Evolutionary conservation across 2,797 vertebrate genomes (phyloP).

Genomic region (Heliangelus exortis): DNA sequence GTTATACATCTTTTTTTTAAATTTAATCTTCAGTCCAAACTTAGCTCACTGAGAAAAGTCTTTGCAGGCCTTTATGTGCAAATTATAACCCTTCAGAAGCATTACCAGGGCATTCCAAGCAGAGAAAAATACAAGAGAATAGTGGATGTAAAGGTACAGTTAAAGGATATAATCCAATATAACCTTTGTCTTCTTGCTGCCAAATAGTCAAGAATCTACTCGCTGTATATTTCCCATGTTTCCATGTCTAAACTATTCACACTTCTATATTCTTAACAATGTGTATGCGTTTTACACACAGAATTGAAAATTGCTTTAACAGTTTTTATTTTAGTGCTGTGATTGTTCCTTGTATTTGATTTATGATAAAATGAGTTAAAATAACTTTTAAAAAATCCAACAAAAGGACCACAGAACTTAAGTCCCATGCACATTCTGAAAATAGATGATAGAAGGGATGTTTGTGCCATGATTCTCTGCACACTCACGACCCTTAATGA

Average conservation of each 20-base stretch:
- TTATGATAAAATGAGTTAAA: background rate
- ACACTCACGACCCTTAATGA: background rate
- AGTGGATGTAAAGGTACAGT: background rate
- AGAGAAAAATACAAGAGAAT: background rate
- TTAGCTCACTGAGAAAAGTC: background rate
- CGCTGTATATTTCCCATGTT: background rate
- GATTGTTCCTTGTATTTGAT: background rate
- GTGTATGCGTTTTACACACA: accelerated
- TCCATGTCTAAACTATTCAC: background rate
- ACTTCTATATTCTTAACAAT: background rate
- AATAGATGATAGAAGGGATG: background rate
- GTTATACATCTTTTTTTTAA: background rate
- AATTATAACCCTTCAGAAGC: background rate
- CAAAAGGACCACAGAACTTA: background rate
- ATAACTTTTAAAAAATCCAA: background rate
- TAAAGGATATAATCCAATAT: background rate
- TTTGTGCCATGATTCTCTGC: background rate
- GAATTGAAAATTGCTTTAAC: background rate
- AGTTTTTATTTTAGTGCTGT: background rate
- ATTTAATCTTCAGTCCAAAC: background rate
- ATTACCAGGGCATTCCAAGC: background rate
- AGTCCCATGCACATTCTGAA: background rate
- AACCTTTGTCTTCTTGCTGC: background rate
- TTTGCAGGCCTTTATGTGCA: background rate
- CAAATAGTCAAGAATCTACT: background rate